These are phyloP conservation scores for Saguinus midas DNA, from an alignment of 2,113 vertebrate genomes.

Conservation along the genomic window DNA sequence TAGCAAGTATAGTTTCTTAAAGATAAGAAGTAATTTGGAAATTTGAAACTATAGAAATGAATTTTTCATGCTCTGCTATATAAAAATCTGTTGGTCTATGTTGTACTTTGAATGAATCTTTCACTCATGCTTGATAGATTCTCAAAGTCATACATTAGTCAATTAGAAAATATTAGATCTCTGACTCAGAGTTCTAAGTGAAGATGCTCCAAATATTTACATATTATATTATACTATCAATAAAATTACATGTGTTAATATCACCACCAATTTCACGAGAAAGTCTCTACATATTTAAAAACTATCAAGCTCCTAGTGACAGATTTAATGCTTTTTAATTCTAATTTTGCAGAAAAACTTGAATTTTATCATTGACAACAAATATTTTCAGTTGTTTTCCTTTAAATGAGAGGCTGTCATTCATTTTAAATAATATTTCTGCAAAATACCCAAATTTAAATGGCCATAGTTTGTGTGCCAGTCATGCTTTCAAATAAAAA, in stretches of 20 bases:
- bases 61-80: background rate
- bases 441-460: background rate
- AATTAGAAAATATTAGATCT: background rate
- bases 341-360: background rate
- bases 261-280: background rate
- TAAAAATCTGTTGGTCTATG: background rate
- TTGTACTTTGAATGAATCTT: background rate
- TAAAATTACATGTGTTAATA: background rate
- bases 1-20: background rate
- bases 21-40: background rate
- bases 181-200: background rate
- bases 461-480: background rate
- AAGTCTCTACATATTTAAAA: background rate
- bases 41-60: background rate
- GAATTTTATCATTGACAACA: background rate
- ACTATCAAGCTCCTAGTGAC: background rate
- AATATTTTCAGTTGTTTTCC: background rate
- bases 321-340: background rate
- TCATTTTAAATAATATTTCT: background rate
- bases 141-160: background rate
- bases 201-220: background rate
- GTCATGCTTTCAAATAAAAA: background rate
- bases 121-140: background rate
- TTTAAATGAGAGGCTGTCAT: background rate
- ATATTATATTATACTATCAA: background rate